Evolutionary conservation across 2,113 vertebrate genomes (phyloP), one percentile per base, ranked within the genome.

Genomic region (Tautogolabrus adspersus): DNA sequence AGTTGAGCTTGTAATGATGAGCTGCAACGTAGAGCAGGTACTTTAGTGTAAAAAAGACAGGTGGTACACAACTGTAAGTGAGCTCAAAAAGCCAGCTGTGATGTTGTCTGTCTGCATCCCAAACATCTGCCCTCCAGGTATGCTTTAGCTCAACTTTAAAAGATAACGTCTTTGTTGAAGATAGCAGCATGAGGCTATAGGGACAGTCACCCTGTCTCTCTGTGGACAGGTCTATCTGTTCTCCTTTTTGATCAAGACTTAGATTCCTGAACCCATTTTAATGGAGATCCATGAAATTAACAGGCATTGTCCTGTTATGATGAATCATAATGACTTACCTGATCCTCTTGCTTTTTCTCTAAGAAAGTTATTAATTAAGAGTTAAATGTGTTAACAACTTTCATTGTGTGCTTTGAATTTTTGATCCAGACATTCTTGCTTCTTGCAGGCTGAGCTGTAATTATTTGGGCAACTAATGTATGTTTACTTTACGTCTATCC

Each of bases 121-220:
- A 64, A 71, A 83, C 88, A 90, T 89, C 85, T 91, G 89, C 66
- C 66, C 57, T 52, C 44, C 70, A 84, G 78, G 34, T 84, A 74
- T 70, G 30, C 19, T 40, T 58, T 34, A 3, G 55, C 19, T 47
- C 44, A 26, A 71, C 10, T 37, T 79, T 9, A 5, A 18, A 15
- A 60, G 69, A 70, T 77, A 54, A 74, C 38, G 47, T 64, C 37
- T 67, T 44, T 69, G 44, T 73, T 63, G 30, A 12, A 59, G 23
- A 47, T 64, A 6, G 7, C 16, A 19, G 8, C 2, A n/a, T 23
- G 4, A 6, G 5, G 8, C 51, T 63, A 0, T 2, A 19, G 5
- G 6, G 15, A 68, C 7, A 11, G 11, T 49, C 10, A 2, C 26
- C 26, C 26, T 44, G 21, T 56, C 34, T 18, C 13, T 44, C 15